Evolutionary conservation across 2,113 vertebrate species (phyloP), one percentile per base, ranked within the genome.

Genomic region (Ailuropoda melanoleuca): DNA sequence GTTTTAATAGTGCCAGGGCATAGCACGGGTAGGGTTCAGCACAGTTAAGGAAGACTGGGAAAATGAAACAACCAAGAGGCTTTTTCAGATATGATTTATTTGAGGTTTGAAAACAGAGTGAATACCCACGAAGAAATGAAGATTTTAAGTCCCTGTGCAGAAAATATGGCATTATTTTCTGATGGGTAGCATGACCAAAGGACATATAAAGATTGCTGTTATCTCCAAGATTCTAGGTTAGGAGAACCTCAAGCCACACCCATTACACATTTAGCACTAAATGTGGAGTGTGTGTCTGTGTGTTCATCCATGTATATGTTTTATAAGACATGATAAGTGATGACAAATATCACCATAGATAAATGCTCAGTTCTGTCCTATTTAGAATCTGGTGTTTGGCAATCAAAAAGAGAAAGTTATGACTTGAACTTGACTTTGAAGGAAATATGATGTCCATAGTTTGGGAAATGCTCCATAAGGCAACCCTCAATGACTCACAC

Each of bases 121-220:
- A 92, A 87, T 46, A 37, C 53, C 31, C 31, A 37, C 12, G 31
- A 84, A 46, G 10, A 90, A 77, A 50, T 88, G 37, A 84, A 43
- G 37, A 75, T 43, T 93, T 23, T 48, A 19, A 78, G 37, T 46
- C 37, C 68, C 19, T 29, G 3, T 58, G 8, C 34, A 58, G 37
- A 78, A 93, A 91, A 84, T 64, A 48, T 56, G 62, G 19, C 75
- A 66, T 64, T 68, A 64, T 48, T 88, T 90, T 39, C 72, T 78
- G 75, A 64, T 83, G 24, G 14, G 50, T 21, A 64, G 2, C 26
- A 37, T 91, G n/a, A 72, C 50, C 29, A 75, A 90, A 90, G 72
- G 8, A 46, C 31, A 50, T 29, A 18, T 37, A 24, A 93, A 83
- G 29, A 46, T 46, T 72, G 23, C 29, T 68, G 43, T 15, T 62